These are phyloP conservation scores for Caenorhabditis imperialis DNA, from an alignment of 2,888 invertebrate genomes.

Conservation along the genomic window DNA sequence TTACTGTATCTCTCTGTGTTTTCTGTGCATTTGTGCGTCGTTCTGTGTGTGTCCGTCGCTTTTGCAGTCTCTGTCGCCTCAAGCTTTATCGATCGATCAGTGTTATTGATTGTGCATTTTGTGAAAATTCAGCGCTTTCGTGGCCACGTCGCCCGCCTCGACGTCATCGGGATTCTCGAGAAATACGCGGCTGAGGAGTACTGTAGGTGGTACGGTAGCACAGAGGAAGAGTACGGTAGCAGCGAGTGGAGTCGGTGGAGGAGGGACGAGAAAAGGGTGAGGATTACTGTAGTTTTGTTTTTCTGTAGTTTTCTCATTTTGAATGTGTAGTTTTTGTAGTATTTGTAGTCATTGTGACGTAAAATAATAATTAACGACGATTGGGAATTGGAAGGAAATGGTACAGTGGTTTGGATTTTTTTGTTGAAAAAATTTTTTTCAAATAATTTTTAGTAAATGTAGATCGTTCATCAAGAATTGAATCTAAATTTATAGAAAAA, in stretches of 20 bases:
- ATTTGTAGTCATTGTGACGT: neutral
- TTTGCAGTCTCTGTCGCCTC: neutral
- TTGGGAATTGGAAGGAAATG: too few species aligned
- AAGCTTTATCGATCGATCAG: neutral
- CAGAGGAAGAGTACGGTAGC: conserved; percentile 2
- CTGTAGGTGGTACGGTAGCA: conserved; percentile 33
- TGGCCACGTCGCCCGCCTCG: conserved; percentile 33
- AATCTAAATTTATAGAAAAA: too few species aligned
- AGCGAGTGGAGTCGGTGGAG: conserved; percentile 4
- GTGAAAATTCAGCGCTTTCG: conserved; percentile 34
- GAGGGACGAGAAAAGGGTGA: conserved; percentile 20
- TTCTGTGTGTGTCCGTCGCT: conserved; percentile 5
- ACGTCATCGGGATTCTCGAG: conserved; percentile 36
- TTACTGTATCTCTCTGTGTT: neutral
- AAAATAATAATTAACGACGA: too few species aligned
- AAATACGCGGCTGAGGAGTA: conserved; percentile 38
- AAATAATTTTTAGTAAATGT: too few species aligned
- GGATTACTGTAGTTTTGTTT: neutral
- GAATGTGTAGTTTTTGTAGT: neutral
- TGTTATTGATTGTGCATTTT: conserved; percentile 4
- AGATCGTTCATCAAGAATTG: too few species aligned
- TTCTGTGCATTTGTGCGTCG: neutral
- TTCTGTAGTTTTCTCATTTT: neutral
- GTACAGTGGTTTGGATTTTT: too few species aligned
- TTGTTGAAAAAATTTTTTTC: too few species aligned